Conservation (phyloP, 2,888 invertebrate species). For the Diaprepes abbreviatus region DNA sequence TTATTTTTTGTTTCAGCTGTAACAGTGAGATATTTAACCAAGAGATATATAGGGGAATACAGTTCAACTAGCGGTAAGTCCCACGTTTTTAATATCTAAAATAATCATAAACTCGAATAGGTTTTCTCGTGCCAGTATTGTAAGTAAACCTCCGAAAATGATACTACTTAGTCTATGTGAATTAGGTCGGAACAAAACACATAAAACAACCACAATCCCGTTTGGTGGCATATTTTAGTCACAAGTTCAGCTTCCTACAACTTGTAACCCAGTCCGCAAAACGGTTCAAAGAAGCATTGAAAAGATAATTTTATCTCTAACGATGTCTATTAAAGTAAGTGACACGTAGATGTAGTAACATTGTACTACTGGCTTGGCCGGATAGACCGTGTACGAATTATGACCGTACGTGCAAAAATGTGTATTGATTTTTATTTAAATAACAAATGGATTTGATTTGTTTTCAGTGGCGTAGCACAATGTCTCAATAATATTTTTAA, state of each 20-base stretch:
- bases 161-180: conserved; percentile 18
- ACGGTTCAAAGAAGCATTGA: not conserved
- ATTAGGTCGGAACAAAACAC: conserved; percentile 32
- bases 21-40: conserved; percentile 83
- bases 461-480: too few relatives aligned
- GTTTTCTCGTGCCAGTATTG: not conserved
- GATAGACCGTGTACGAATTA: not conserved
- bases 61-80: conserved; percentile 84
- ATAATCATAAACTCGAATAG: not conserved
- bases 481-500: too few relatives aligned
- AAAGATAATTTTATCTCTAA: conserved; percentile 20
- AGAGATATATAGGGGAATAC: conserved; percentile 85
- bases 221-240: conserved; percentile 18
- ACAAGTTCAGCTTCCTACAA: conserved; percentile 30
- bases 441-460: too few relatives aligned
- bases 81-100: not conserved
- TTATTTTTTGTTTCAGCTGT: conserved; percentile 77
- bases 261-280: conserved; percentile 14
- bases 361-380: conserved; percentile 1
- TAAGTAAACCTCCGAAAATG: conserved; percentile 15
- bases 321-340: not conserved
- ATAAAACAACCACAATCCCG: conserved; percentile 26
- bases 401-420: not conserved
- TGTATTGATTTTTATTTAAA: not conserved
- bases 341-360: conserved; percentile 1